Evolutionary conservation across 1,140 invertebrate species (phyloP).

Genomic region (Papilio polyxenes): DNA sequence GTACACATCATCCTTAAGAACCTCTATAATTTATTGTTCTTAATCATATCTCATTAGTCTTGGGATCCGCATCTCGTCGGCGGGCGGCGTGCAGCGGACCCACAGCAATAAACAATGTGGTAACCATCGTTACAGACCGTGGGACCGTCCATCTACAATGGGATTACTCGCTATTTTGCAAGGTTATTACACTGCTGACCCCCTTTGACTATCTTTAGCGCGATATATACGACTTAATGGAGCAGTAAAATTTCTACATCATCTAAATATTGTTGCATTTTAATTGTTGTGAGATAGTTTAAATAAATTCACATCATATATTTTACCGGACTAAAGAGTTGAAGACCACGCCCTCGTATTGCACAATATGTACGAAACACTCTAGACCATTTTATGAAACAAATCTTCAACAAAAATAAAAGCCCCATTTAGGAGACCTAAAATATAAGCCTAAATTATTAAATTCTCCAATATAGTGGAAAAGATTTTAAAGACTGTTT

Average conservation of each 20-base stretch:
- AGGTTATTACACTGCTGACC: slow-evolving; percentile 26
- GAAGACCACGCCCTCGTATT: neutral
- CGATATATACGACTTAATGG: slow-evolving; percentile 20
- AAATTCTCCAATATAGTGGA: no score
- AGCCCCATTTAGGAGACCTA: no score
- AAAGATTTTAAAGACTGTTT: no score
- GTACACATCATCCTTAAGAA: neutral
- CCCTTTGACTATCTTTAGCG: slow-evolving; percentile 15
- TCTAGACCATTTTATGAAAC: no score
- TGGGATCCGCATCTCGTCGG: neutral
- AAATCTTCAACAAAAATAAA: no score
- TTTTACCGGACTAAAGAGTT: neutral
- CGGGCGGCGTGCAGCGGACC: neutral
- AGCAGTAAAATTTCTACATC: slow-evolving; percentile 18
- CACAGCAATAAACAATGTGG: slow-evolving; percentile 16
- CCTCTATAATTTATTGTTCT: neutral
- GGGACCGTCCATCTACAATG: slow-evolving; percentile 10
- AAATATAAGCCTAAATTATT: no score
- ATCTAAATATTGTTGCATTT: slow-evolving; percentile 14
- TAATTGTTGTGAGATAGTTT: slow-evolving; percentile 3
- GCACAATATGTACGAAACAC: neutral
- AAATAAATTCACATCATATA: slow-evolving; percentile 6
- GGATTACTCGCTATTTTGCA: slow-evolving; percentile 26
- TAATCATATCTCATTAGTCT: slow-evolving; percentile 16
- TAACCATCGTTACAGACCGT: slow-evolving; percentile 5